These are phyloP conservation scores for Aldabrachelys gigantea DNA, from an alignment of 2,113 vertebrate genomes.

Conservation along the genomic window DNA sequence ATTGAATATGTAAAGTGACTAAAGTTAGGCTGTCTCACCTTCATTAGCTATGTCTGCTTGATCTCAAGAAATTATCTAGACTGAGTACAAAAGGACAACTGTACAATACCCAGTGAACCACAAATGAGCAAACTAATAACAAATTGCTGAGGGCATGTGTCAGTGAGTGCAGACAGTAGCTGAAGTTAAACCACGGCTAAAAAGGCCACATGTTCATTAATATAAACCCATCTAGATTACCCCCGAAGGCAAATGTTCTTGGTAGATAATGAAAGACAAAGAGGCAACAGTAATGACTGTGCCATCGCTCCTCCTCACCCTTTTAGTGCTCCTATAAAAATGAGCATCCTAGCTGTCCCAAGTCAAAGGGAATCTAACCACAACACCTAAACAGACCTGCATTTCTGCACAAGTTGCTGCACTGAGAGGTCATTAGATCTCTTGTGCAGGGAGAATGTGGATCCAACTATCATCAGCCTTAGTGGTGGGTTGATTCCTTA, in stretches of 20 bases:
- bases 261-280: conserved; percentile 19
- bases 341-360: background rate
- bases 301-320: background rate
- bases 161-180: conserved; percentile 25
- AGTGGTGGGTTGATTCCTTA: background rate
- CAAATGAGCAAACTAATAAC: conserved; percentile 24
- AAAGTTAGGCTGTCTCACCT: background rate
- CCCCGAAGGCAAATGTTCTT: background rate
- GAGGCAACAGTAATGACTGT: conserved; percentile 8
- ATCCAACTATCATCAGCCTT: background rate
- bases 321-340: background rate
- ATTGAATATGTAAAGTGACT: background rate
- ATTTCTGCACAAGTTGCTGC: background rate
- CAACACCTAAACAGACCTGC: conserved; percentile 6
- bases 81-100: background rate
- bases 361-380: background rate
- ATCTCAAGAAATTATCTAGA: background rate
- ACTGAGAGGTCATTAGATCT: background rate
- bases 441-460: background rate
- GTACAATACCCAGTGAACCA: background rate
- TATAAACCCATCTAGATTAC: conserved; percentile 40
- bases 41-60: background rate
- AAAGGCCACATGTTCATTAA: conserved; percentile 38
- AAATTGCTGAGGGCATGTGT: conserved; percentile 9
- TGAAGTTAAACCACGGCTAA: conserved; percentile 9